phyloP scores from a whole-genome alignment of 1,140 invertebrate genomes.

The Pomacea maculata region DNA sequence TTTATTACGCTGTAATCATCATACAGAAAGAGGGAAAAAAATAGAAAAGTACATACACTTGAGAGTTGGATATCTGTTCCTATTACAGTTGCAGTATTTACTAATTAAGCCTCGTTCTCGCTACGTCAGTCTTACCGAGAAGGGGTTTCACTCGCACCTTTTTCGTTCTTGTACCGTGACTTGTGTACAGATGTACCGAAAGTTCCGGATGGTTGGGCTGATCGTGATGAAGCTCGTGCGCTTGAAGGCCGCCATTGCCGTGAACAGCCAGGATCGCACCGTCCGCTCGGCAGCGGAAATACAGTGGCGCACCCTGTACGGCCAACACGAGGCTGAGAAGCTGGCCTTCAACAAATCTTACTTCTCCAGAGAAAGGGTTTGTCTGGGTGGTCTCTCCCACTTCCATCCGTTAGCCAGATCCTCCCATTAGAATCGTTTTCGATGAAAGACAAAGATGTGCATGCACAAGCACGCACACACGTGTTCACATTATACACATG shows the following conservation, averaged over 20 bases:
- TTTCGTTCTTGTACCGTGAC: not conserved
- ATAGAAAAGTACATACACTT: not conserved
- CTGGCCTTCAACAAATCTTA: conserved; percentile 49
- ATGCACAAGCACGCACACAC: too few relatives aligned
- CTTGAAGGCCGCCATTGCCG: conserved; percentile 36
- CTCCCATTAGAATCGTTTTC: too few relatives aligned
- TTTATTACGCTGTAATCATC: not conserved
- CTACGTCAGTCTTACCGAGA: not conserved
- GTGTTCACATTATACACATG: too few relatives aligned
- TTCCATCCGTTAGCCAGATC: too few relatives aligned
- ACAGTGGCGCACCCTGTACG: conserved; percentile 52
- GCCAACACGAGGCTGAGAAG: conserved; percentile 32
- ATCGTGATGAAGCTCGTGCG: conserved; percentile 31
- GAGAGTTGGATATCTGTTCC: not conserved
- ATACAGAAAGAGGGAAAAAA: not conserved
- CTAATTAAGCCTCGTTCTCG: not conserved
- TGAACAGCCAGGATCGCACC: conserved; percentile 39
- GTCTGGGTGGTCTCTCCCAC: not conserved
- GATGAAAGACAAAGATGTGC: too few relatives aligned
- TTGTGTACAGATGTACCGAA: conserved; percentile 16
- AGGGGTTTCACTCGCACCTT: not conserved
- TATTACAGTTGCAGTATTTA: too few relatives aligned
- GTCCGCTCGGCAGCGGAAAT: conserved; percentile 47
- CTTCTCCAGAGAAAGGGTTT: conserved; percentile 49
- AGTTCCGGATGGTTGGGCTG: conserved; percentile 33